Base-by-base conservation (phyloP, 2,888 invertebrate species). In the Cremastinae sp. region DNA sequence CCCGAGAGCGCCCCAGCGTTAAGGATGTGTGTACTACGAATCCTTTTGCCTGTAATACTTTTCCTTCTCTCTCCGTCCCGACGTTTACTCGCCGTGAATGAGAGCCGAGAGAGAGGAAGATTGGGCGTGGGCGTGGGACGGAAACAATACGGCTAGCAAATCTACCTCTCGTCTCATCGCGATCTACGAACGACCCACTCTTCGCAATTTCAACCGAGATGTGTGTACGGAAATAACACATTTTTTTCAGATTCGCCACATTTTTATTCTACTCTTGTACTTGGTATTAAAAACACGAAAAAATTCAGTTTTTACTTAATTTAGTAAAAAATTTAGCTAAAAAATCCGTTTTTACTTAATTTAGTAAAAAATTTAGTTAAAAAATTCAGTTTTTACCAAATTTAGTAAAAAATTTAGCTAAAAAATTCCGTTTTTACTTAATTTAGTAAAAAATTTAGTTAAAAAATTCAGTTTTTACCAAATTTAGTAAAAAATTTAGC, bases 41-140 rank as follows among this genome's bases (percentile, higher is more conserved):
- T 68, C 61, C 56, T 45, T 68, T 28, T 14, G 28, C 56, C 35
- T 65, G 45, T 45, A 49, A 58, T 68, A 58, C 69, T 61, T 61
- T 66, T 51, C 18, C 43, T 62, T 56, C 61, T 62, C 56, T 55
- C 35, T 53, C n/a, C n/a, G n/a, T 22, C 51, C 22, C 45, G 35
- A 20, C 12, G 22, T 45, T 45, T 66, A 45, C 56, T 18, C 37
- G 55, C 20, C 37, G 9, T 14, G 65, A 39, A 39, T 20, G 28
- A 61, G 28, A 28, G 28, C 5, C 28, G 28, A 45, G 28, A 28
- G 45, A 43, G 61, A 45, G 28, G 28, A 35, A 0, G 51, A 37
- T 61, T 71, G 75, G 58, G 68, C 71, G 71, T 75, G 71, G 71
- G 66, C 75, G 75, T 72, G 75, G 71, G 75, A 75, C 71, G 75